These are phyloP conservation scores for Ariopsis seemanni DNA, from an alignment of 2,113 vertebrate species.

Conservation along the genomic window DNA sequence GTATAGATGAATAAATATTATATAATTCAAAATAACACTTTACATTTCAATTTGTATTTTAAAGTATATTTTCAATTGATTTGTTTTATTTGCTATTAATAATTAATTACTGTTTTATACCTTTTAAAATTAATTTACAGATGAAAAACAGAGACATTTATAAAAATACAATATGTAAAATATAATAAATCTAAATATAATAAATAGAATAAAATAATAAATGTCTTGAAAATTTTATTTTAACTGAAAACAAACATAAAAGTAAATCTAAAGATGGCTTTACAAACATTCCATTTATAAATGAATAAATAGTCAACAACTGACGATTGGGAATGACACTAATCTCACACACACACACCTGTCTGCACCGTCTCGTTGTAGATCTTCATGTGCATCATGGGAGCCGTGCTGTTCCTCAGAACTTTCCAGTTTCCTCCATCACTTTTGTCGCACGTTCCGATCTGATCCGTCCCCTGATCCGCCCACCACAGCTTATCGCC, in stretches of 20 bases:
- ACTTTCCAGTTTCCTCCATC: slow-evolving; percentile 80
- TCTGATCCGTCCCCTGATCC: slow-evolving; percentile 88
- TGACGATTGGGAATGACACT: too few species aligned
- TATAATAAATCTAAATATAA: too few species aligned
- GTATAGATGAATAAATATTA: background rate
- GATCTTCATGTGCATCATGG: slow-evolving; percentile 98
- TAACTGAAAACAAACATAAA: too few species aligned
- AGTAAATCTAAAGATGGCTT: too few species aligned
- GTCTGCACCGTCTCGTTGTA: slow-evolving; percentile 86
- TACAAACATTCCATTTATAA: too few species aligned
- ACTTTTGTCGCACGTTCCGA: slow-evolving; percentile 91
- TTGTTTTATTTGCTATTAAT: background rate
- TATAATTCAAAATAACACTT: background rate
- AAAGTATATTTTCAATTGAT: background rate
- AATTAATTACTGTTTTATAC: background rate
- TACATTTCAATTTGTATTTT: background rate
- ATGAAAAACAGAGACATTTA: background rate
- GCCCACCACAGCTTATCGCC: slow-evolving; percentile 97
- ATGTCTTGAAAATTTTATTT: too few species aligned
- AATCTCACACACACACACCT: slow-evolving; percentile 48
- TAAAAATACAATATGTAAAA: too few species aligned
- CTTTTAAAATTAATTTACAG: background rate
- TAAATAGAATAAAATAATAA: too few species aligned
- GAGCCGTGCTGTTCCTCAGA: slow-evolving; percentile 86
- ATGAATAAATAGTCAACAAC: too few species aligned